A percentile compares a stretch with the other conserved stretches of the same genome.
Evolutionary conservation across 2,797 vertebrate genomes (phyloP).

Genomic region (Sphenopsis melanotis): DNA sequence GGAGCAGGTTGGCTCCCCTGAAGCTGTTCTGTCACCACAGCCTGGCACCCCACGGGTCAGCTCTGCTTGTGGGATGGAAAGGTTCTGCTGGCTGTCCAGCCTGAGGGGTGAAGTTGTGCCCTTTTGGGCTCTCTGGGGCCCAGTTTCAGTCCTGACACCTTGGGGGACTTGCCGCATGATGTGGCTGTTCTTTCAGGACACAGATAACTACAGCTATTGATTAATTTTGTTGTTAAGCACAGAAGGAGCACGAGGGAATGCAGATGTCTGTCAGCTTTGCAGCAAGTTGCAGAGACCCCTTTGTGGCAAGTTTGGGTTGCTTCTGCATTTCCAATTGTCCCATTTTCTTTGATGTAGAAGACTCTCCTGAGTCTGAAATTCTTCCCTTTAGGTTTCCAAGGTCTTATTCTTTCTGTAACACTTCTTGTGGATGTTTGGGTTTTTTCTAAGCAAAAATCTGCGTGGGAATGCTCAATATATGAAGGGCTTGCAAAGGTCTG

Average conservation of each 20-base stretch:
- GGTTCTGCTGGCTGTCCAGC: neutral
- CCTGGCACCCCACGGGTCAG: fast-evolving
- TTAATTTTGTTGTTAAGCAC: neutral
- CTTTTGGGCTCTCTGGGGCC: neutral
- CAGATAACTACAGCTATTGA: neutral
- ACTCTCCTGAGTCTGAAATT: neutral
- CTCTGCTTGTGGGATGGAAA: neutral
- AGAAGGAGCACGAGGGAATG: neutral
- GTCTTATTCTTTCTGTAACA: neutral
- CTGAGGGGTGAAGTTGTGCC: neutral
- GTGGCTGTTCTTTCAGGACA: neutral
- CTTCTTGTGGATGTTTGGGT: neutral
- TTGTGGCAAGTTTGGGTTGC: neutral
- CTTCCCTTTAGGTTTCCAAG: neutral
- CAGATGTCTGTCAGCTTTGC: neutral
- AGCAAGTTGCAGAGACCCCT: neutral
- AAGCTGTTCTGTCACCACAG: fast-evolving
- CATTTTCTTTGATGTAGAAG: neutral
- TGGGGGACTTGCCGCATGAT: neutral
- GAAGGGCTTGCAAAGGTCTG: neutral
- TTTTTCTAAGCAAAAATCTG: neutral
- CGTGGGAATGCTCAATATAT: neutral
- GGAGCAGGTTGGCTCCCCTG: neutral
- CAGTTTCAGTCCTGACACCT: neutral
- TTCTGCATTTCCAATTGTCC: neutral